Base-by-base conservation (phyloP, 2,888 invertebrate genomes). In the Caenorhabditis sp. region DNA sequence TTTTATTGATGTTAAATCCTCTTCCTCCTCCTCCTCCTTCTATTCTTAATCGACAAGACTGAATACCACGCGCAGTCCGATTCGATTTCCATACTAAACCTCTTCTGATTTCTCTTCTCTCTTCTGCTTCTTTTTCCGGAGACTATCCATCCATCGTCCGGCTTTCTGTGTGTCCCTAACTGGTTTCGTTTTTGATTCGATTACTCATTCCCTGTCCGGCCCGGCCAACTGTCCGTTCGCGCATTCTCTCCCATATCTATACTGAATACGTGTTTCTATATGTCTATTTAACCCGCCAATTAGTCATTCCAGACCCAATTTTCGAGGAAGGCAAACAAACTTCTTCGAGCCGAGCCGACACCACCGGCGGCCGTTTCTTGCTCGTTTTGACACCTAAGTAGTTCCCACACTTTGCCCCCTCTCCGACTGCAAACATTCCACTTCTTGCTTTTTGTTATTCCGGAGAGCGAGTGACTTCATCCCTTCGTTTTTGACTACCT, bases 331-430 rank as follows among this genome's bases (percentile, higher is more conserved):
- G 35, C 32, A 65, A 65, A 65, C 64, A 53, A 65, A 56, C 56
- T 56, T 20, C 56, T 55, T 55, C 24, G 22, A 13, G 51, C n/a
- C n/a, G n/a, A n/a, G n/a, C n/a, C n/a, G n/a, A n/a, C n/a, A n/a
- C n/a, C n/a, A n/a, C n/a, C n/a, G 24, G 32, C 32, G 32, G 32
- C 32, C 32, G 26, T 47, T 56, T 22, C 40, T 58, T 69, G 47
- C 55, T 58, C 58, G 47, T 56, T 76, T 68, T 76, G 67, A 68
- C 76, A 68, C 76, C 76, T 78, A 61, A 68, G 76, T 77, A 64
- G 67, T 68, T 81, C 72, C 62, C 74, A 69, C 72, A 64, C 68
- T 82, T 78, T 72, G 44, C 60, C 35, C 22, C 50, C 9, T n/a
- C n/a, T 28, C 60, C 47, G 70, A 40, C 26, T 11, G 55, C 62